Evolutionary conservation across 2,797 vertebrate genomes (phyloP).

Genomic region (Caiman crocodilus): DNA sequence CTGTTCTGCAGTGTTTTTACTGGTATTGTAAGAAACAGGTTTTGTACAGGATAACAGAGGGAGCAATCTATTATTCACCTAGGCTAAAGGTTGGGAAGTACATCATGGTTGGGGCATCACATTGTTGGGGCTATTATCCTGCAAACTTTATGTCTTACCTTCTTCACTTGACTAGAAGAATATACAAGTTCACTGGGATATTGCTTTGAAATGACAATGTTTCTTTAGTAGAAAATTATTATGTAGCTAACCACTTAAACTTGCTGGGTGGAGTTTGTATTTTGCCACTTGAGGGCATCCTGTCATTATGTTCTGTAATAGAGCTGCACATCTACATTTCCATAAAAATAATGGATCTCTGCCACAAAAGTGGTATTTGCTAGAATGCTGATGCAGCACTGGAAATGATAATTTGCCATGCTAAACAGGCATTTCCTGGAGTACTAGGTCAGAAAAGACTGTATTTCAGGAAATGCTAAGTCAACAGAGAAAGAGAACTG

Average conservation of each 20-base stretch:
- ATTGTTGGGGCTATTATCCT: background rate
- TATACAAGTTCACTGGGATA: background rate
- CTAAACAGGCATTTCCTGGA: constrained; percentile 65
- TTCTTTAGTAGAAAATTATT: background rate
- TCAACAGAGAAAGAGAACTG: constrained; percentile 31
- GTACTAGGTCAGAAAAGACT: constrained; percentile 11
- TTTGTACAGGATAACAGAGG: background rate
- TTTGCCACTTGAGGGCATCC: constrained; percentile 86
- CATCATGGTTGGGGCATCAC: background rate
- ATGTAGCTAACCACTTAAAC: constrained; percentile 7
- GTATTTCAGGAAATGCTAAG: constrained; percentile 65
- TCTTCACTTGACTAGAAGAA: background rate
- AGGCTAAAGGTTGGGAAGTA: background rate
- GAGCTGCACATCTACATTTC: constrained; percentile 29
- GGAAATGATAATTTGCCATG: constrained; percentile 60
- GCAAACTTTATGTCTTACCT: background rate
- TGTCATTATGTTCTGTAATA: constrained; percentile 77
- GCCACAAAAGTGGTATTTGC: constrained; percentile 8
- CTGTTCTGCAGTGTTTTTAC: background rate
- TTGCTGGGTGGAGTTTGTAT: constrained; percentile 73
- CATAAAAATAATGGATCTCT: constrained; percentile 42
- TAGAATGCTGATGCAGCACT: constrained; percentile 50
- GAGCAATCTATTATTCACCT: background rate
- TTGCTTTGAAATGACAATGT: background rate
- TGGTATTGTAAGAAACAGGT: background rate